Percentiles rank a stretch among this genome's conserved stretches.
These are phyloP conservation scores for Drosophila planitibia DNA, from an alignment of 2,888 invertebrate species.

Conservation along the genomic window DNA sequence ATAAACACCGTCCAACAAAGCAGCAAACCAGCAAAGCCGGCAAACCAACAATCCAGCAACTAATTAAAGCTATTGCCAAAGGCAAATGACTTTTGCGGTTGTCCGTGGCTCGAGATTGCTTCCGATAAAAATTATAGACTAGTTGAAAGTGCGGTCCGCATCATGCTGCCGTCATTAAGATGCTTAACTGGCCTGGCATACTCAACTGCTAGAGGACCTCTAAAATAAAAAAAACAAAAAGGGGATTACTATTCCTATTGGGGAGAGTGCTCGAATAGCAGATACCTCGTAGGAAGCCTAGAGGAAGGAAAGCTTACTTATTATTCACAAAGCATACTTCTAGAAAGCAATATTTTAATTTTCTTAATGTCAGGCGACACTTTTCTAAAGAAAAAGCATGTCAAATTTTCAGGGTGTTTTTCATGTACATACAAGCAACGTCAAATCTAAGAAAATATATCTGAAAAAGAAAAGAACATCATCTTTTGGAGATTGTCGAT, in stretches of 20 bases:
- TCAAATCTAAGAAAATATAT: not conserved
- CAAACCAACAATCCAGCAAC: conserved; percentile 29
- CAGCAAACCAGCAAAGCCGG: not conserved
- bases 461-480: not conserved
- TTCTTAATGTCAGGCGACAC: rapidly evolving
- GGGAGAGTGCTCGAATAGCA: not conserved
- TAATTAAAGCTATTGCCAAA: conserved; percentile 61
- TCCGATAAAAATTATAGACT: conserved; percentile 77
- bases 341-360: no score
- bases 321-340: not conserved
- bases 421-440: no score
- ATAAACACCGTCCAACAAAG: conserved; percentile 5
- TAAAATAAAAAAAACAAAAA: conserved; percentile 9
- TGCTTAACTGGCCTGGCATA: conserved; percentile 46
- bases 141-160: conserved; percentile 53
- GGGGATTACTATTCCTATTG: not conserved
- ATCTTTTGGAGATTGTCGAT: not conserved
- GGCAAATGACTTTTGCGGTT: conserved; percentile 55
- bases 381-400: not conserved
- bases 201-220: conserved; percentile 14
- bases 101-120: conserved; percentile 56
- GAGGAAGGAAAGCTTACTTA: no score
- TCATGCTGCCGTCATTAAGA: conserved; percentile 46
- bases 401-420: no score
- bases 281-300: not conserved